A percentile compares a stretch with the other conserved stretches of the same genome.
These are phyloP conservation scores for Lasioglossum oenotherae DNA, from an alignment of 2,888 invertebrate species.

Conservation along the genomic window DNA sequence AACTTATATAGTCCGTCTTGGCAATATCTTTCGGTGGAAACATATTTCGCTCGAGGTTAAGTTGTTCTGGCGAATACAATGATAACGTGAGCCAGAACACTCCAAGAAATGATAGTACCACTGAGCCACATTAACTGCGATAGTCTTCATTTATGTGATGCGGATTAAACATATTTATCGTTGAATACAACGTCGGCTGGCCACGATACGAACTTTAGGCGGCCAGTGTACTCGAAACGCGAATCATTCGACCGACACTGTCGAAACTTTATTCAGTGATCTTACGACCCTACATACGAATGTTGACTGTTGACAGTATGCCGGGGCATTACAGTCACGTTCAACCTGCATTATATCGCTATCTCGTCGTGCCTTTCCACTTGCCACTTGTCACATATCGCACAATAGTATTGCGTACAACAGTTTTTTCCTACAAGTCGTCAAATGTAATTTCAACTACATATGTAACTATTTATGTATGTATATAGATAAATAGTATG, in stretches of 20 bases:
- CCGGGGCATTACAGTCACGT: background rate
- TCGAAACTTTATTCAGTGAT: background rate
- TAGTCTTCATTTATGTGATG: constrained; percentile 67
- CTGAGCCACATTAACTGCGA: constrained; percentile 31
- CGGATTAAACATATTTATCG: constrained; percentile 31
- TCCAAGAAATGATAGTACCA: constrained; percentile 44
- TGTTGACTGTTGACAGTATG: background rate
- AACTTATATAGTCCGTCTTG: constrained; percentile 81
- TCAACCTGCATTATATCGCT: background rate
- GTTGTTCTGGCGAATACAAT: constrained; percentile 63
- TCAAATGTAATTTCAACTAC: background rate
- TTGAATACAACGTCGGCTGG: background rate
- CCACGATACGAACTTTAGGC: background rate
- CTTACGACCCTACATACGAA: background rate
- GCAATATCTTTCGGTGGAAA: constrained; percentile 75
- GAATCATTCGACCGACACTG: constrained; percentile 12
- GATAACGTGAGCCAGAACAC: constrained; percentile 59
- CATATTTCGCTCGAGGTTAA: constrained; percentile 76
- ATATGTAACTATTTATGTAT: background rate
- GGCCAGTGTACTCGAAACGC: background rate
- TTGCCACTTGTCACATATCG: background rate
- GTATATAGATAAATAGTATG: background rate
- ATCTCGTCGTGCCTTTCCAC: background rate
- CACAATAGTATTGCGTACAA: background rate
- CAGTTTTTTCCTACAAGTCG: background rate